Evolutionary conservation across 1,140 invertebrate species (phyloP).

Genomic region (Latrodectus geometricus): DNA sequence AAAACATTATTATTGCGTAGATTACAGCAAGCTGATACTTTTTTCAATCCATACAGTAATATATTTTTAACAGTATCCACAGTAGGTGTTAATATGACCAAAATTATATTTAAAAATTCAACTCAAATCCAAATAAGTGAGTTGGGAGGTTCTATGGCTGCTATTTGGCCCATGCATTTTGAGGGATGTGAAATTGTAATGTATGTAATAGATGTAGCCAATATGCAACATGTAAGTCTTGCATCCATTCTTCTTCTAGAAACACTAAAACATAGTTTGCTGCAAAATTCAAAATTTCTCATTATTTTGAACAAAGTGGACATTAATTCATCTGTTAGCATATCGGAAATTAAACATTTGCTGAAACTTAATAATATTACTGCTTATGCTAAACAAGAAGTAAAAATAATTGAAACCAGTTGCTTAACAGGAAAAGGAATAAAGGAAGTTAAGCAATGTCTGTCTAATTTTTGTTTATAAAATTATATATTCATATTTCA

Average conservation of each 20-base stretch:
- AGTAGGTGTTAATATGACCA: slow-evolving; percentile 78
- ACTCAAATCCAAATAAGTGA: slow-evolving; percentile 26
- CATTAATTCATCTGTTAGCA: slow-evolving; percentile 83
- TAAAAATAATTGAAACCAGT: slow-evolving; percentile 79
- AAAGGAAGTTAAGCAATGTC: slow-evolving; percentile 76
- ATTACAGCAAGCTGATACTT: slow-evolving; percentile 75
- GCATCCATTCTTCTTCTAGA: slow-evolving; percentile 64
- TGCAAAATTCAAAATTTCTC: slow-evolving; percentile 70
- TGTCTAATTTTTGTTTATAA: slow-evolving; percentile 15
- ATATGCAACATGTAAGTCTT: slow-evolving; percentile 65
- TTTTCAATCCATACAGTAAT: slow-evolving; percentile 27
- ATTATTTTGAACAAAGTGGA: slow-evolving; percentile 85
- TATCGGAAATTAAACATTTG: slow-evolving; percentile 77
- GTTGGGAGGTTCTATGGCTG: slow-evolving; percentile 59
- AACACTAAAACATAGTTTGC: slow-evolving; percentile 68
- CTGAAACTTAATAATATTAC: slow-evolving; percentile 80
- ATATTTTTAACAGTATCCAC: slow-evolving; percentile 77
- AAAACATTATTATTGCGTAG: slow-evolving; percentile 84
- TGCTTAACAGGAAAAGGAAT: slow-evolving; percentile 79
- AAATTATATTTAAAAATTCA: slow-evolving; percentile 14
- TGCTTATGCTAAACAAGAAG: slow-evolving; percentile 74
- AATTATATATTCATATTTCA: background rate
- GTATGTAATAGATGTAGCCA: slow-evolving; percentile 64
- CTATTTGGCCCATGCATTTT: slow-evolving; percentile 54
- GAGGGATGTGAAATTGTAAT: slow-evolving; percentile 17